Evolutionary conservation across 1,140 invertebrate species (phyloP).

Genomic region (Heliconius nattereri): DNA sequence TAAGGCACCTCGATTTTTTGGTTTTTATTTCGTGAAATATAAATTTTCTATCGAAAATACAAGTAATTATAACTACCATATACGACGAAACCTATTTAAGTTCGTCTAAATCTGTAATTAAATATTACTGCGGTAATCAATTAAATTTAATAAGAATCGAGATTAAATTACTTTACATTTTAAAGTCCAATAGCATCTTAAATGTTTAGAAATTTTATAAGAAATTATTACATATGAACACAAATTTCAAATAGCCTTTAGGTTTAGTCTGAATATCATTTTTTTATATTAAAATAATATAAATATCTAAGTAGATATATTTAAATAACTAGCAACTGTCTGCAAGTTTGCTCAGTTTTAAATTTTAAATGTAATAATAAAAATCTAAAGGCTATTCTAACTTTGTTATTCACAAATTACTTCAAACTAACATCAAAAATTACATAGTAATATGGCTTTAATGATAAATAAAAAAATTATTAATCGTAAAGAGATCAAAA

Average conservation of each 20-base stretch:
- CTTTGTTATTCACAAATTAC: background rate
- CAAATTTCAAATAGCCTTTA: background rate
- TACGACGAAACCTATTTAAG: constrained; percentile 6
- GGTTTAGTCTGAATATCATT: background rate
- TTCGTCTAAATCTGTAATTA: constrained; percentile 22
- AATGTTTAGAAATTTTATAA: background rate
- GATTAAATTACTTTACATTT: background rate
- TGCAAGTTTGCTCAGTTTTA: too few relatives aligned
- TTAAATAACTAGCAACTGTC: too few relatives aligned
- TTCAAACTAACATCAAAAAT: constrained; percentile 43
- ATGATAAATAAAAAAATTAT: constrained; percentile 68
- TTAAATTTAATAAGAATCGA: constrained; percentile 16
- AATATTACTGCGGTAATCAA: constrained; percentile 13
- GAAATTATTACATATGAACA: background rate
- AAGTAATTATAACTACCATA: constrained; percentile 15
- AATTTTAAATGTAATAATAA: background rate
- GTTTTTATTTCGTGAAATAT: constrained; percentile 53
- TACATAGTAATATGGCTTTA: constrained; percentile 72
- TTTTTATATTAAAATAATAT: too few relatives aligned
- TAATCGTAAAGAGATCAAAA: constrained; percentile 68
- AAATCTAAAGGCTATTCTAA: background rate
- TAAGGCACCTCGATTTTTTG: constrained; percentile 73
- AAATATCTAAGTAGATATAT: too few relatives aligned
- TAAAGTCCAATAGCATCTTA: constrained; percentile 11
- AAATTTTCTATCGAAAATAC: constrained; percentile 36